Conservation (phyloP, 2,797 vertebrate species). For the Cheracebus regulus region DNA sequence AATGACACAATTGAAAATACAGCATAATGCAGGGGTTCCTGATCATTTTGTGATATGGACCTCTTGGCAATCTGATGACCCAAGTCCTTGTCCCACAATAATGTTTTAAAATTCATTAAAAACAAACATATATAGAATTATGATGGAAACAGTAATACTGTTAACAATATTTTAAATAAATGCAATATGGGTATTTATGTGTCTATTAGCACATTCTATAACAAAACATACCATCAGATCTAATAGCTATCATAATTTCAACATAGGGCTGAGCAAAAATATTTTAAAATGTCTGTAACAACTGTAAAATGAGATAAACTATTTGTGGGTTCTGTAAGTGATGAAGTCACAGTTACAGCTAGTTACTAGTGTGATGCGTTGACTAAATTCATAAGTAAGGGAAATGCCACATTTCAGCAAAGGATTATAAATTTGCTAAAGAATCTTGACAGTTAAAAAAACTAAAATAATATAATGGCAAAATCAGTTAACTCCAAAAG, state of each 20-base stretch:
- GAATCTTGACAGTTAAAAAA: neutral
- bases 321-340: neutral
- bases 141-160: neutral
- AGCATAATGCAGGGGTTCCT: neutral
- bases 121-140: neutral
- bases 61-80: neutral
- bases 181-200: neutral
- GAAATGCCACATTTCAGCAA: neutral
- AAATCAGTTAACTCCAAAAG: neutral
- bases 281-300: neutral
- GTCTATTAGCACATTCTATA: neutral
- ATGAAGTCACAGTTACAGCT: neutral
- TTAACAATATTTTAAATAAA: neutral
- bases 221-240: neutral
- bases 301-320: neutral
- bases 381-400: neutral
- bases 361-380: neutral
- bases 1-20: neutral
- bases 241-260: neutral
- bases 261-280: neutral
- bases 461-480: neutral
- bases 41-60: neutral
- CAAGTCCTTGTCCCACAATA: neutral
- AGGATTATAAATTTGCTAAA: neutral
- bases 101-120: conserved; percentile 37